These are phyloP conservation scores for Ahaetulla prasina DNA, from an alignment of 2,113 vertebrate species.

Conservation along the genomic window DNA sequence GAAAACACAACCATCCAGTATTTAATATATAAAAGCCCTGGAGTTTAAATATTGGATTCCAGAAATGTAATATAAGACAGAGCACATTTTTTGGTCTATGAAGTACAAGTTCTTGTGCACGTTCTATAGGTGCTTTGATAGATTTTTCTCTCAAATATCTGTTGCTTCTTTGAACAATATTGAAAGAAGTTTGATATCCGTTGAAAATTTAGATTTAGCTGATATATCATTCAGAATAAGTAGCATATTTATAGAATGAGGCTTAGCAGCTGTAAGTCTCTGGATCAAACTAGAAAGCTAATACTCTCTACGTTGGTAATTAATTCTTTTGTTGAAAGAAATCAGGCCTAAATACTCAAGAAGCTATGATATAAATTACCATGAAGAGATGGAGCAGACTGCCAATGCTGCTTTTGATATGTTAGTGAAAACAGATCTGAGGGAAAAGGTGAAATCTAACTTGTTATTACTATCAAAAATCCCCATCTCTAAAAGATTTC, in stretches of 20 bases:
- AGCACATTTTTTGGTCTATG: not conserved
- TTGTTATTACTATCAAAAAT: not conserved
- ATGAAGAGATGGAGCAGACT: not conserved
- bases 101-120: not conserved
- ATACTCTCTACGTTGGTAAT: not conserved
- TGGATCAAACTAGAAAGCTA: not conserved
- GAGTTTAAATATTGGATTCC: not conserved
- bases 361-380: not conserved
- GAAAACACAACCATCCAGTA: not conserved
- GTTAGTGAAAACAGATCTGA: not conserved
- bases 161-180: not conserved
- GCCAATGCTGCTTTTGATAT: not conserved
- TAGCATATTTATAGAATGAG: not conserved
- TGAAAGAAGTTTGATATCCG: not conserved
- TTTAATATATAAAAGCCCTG: not conserved
- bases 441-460: not conserved
- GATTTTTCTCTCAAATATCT: not conserved
- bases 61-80: not conserved
- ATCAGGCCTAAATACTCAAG: not conserved
- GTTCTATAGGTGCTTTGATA: not conserved
- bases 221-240: not conserved
- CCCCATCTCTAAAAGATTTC: not conserved
- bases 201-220: not conserved
- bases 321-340: not conserved
- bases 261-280: not conserved